Evolutionary conservation across 2,888 invertebrate genomes (phyloP), one percentile per base, ranked within the genome.

Genomic region (Andrena hattorfiana): DNA sequence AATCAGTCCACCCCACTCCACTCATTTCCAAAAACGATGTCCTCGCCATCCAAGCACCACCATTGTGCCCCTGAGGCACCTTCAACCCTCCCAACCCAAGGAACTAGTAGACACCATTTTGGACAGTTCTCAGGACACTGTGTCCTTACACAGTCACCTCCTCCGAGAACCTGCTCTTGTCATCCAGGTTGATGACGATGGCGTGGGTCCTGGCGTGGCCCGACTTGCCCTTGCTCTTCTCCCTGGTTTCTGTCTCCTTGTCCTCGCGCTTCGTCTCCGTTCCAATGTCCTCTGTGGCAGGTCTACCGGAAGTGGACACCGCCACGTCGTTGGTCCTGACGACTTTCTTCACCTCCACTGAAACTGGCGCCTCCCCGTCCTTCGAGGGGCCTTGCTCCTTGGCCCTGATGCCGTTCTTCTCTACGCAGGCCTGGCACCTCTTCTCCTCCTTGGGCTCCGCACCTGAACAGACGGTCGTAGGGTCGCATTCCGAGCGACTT

Each of bases 111-210:
- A 62, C 32, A 16, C 35, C 23, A 16, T 42, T 32, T 30, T 10
- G 13, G 10, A 77, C 20, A 56, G 26, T 7, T 20, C 48, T 32
- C 49, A 28, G 49, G 20, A 26, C 2, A 20, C 26, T 1, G 4
- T 10, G 10, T 10, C 8, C 62, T 91, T 95, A 97, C 89, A 97
- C 97, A 68, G 97, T 97, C 85, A 97, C 97, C 94, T 97, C 97
- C 94, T 97, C 97, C 62, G 97, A 97, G 94, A 97, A 97, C 90
- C 97, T 95, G 93, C 96, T 97, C 91, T 97, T 97, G 94, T 97
- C 97, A 92, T 97, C 97, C 90, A 97, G 94, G 94, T 97, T 97
- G 87, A 97, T 97, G 88, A 97, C 96, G 90, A 97, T 97, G n/a
- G 97, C 96, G 90, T 96, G 97, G 83, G 97, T 97, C 91, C 96